phyloP scores from a whole-genome alignment of 1,140 invertebrate genomes.

The roundworm (Caenorhabditis elegans) region DNA sequence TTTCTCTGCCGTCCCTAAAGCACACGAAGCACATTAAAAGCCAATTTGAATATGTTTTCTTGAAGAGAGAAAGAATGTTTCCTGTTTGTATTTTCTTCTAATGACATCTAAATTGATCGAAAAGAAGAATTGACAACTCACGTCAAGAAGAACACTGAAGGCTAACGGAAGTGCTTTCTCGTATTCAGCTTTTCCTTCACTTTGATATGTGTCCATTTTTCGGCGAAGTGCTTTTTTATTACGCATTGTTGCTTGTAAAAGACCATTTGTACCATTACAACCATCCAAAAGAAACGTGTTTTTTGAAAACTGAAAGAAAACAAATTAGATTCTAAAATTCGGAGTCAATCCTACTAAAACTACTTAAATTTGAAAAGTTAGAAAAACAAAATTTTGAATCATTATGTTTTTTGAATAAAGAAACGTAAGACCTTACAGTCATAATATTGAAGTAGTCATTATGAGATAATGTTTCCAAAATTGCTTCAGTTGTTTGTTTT shows the following conservation, averaged over 20 bases:
- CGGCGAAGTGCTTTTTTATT: slow-evolving; percentile 71
- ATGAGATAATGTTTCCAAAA: slow-evolving; percentile 92
- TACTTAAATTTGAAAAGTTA: too few relatives aligned
- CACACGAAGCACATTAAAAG: slow-evolving; percentile 34
- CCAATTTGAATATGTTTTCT: slow-evolving; percentile 1
- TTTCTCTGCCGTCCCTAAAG: neutral
- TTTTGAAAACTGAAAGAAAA: slow-evolving; percentile 68
- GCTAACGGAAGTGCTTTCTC: slow-evolving; percentile 83
- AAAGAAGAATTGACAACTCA: slow-evolving; percentile 66
- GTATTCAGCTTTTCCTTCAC: slow-evolving; percentile 90
- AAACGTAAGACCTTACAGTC: slow-evolving; percentile 67
- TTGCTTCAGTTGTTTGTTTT: slow-evolving; percentile 80
- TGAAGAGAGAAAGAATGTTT: neutral
- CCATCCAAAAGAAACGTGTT: slow-evolving; percentile 67
- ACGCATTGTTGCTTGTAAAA: slow-evolving; percentile 69
- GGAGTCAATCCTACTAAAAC: neutral
- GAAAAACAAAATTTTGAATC: too few relatives aligned
- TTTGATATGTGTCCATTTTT: slow-evolving; percentile 76
- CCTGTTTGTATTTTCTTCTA: slow-evolving; percentile 25
- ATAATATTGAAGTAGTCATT: slow-evolving; percentile 96
- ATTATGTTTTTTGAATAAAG: too few relatives aligned
- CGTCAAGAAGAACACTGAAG: slow-evolving; percentile 80
- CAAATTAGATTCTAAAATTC: neutral
- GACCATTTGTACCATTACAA: slow-evolving; percentile 58
- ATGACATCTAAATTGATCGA: neutral